Percentiles rank a stretch among this genome's conserved stretches.
phyloP scores from a whole-genome alignment of 2,797 vertebrate genomes.

The Aeoliscus strigatus region DNA sequence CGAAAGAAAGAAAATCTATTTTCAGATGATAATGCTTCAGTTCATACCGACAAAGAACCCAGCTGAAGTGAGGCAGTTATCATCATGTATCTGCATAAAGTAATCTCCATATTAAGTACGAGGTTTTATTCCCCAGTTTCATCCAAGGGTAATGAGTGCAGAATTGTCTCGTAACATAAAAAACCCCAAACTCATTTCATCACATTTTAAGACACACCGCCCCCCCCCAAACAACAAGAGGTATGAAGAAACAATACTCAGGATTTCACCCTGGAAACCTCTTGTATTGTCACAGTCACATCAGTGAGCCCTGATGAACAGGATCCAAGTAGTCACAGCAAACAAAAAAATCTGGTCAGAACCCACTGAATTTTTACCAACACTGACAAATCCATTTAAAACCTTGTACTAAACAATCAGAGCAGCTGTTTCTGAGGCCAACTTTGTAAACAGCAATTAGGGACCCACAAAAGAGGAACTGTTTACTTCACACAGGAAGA shows the following conservation, averaged over 20 bases:
- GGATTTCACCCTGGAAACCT: constrained; percentile 17
- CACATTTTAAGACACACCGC: constrained; percentile 21
- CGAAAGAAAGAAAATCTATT: no score
- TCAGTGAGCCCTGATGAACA: constrained; percentile 16
- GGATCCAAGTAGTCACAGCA: neutral
- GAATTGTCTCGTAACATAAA: constrained; percentile 23
- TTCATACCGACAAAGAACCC: constrained; percentile 5
- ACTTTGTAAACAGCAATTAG: neutral
- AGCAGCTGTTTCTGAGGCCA: constrained; percentile 1
- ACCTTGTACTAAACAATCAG: constrained; percentile 4
- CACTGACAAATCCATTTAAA: constrained; percentile 21
- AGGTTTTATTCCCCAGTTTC: constrained; percentile 26
- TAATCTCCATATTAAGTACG: constrained; percentile 50
- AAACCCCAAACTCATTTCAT: constrained; percentile 12
- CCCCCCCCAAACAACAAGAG: no score
- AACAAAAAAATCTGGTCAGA: constrained; percentile 6
- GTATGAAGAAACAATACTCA: constrained; percentile 13
- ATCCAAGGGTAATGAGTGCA: constrained; percentile 16
- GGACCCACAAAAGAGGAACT: neutral
- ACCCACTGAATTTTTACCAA: no score
- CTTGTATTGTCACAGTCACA: constrained; percentile 11
- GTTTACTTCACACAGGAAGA: neutral
- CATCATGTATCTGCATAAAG: constrained; percentile 41
- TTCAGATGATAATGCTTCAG: constrained; percentile 18
- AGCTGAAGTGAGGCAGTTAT: constrained; percentile 34